These are phyloP conservation scores for Lepas anatifera DNA, from an alignment of 2,888 invertebrate species.

Conservation along the genomic window DNA sequence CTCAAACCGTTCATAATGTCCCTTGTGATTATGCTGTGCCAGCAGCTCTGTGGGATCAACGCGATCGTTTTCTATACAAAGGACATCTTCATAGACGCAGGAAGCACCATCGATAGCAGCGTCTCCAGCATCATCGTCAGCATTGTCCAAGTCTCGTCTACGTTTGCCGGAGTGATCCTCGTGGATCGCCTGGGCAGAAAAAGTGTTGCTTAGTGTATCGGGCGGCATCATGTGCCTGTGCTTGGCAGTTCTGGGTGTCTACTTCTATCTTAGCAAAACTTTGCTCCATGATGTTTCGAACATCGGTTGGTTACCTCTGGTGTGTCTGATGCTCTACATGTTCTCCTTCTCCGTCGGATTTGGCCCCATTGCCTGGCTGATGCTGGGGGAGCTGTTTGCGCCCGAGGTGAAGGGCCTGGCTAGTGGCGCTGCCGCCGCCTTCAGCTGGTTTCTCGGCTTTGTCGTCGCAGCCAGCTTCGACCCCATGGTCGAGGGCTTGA, in stretches of 20 bases:
- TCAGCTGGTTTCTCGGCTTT: slow-evolving; percentile 64
- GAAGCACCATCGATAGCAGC: slow-evolving; percentile 61
- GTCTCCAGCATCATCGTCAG: slow-evolving; percentile 74
- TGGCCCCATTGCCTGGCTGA: slow-evolving; percentile 74
- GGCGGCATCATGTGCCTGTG: slow-evolving; percentile 47
- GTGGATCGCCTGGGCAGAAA: slow-evolving; percentile 83
- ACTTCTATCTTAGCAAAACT: slow-evolving; percentile 45
- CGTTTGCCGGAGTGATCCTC: slow-evolving; percentile 67
- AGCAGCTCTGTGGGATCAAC: slow-evolving; percentile 89
- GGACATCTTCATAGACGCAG: slow-evolving; percentile 65
- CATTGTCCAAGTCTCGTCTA: slow-evolving; percentile 76
- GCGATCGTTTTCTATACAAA: slow-evolving; percentile 89
- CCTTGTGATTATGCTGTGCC: slow-evolving; percentile 83
- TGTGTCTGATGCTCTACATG: slow-evolving; percentile 60
- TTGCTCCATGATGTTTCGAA: not conserved
- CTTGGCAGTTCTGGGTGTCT: slow-evolving; percentile 49
- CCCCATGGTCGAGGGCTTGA: slow-evolving; percentile 44
- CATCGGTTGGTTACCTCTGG: slow-evolving; percentile 58
- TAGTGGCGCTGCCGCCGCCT: slow-evolving; percentile 56
- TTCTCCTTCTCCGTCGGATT: slow-evolving; percentile 67
- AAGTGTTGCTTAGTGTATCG: slow-evolving; percentile 69
- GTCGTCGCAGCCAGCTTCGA: slow-evolving; percentile 32
- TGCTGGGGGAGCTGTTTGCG: slow-evolving; percentile 64
- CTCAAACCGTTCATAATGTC: slow-evolving; percentile 66
- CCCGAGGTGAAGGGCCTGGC: slow-evolving; percentile 53